Conservation (phyloP, 2,113 vertebrate species). For the Beaufortia kweichowensis region DNA sequence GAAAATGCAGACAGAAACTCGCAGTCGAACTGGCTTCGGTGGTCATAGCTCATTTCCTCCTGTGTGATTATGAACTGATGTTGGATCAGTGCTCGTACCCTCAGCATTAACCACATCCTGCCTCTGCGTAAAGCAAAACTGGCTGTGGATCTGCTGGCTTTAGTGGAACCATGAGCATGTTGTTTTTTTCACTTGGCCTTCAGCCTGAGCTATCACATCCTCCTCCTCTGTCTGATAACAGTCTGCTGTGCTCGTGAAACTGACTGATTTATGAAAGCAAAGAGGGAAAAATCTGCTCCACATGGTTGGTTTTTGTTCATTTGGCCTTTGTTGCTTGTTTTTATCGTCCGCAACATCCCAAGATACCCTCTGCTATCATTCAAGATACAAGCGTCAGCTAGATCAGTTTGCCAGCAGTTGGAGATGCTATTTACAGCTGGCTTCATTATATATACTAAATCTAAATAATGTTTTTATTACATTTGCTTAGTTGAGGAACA, state of each 20-base stretch:
- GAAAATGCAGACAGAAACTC: neutral
- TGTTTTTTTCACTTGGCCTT: conserved; percentile 26
- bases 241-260: conserved; percentile 22
- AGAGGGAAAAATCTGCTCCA: neutral
- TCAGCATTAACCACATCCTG: conserved; percentile 20
- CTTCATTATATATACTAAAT: too few species aligned
- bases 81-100: conserved; percentile 29
- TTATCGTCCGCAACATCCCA: neutral
- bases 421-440: neutral
- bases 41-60: conserved; percentile 6
- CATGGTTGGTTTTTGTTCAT: neutral
- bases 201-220: conserved; percentile 41
- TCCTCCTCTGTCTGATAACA: conserved; percentile 35
- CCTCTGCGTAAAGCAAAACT: neutral
- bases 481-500: too few species aligned
- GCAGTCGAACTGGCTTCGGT: conserved; percentile 19
- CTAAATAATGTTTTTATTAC: too few species aligned
- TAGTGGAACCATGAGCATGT: neutral
- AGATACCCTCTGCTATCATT: conserved; percentile 22
- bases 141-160: conserved; percentile 14
- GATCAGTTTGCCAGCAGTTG: neutral
- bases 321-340: neutral
- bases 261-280: conserved; percentile 31
- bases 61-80: conserved; percentile 11
- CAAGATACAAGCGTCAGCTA: conserved; percentile 4